These are phyloP conservation scores for Achlya flavicornis DNA, from an alignment of 2,888 invertebrate species.

Conservation along the genomic window DNA sequence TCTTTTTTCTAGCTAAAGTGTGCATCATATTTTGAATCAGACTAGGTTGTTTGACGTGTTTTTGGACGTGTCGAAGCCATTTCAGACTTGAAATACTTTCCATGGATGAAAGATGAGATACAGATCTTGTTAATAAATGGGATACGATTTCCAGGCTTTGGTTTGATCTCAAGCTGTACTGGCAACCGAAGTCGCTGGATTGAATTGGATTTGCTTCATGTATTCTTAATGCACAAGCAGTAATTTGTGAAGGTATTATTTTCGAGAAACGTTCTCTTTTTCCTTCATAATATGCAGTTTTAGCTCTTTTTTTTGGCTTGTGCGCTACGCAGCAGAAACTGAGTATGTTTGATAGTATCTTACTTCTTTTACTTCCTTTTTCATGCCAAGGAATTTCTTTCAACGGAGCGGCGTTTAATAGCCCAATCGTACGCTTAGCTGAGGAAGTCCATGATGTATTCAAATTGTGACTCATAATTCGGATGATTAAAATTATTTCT, in stretches of 20 bases:
- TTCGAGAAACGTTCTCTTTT: not conserved
- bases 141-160: conserved; percentile 58
- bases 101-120: conserved; percentile 41
- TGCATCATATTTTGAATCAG: conserved; percentile 42
- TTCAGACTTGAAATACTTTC: conserved; percentile 38
- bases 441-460: not conserved
- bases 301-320: conserved; percentile 24
- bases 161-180: conserved; percentile 49
- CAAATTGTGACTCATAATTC: conserved; percentile 5
- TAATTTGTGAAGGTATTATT: not conserved
- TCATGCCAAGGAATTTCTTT: conserved; percentile 22
- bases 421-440: conserved; percentile 35
- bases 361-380: conserved; percentile 27
- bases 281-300: not conserved
- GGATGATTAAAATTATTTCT: not conserved
- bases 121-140: conserved; percentile 47
- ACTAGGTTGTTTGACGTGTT: conserved; percentile 32
- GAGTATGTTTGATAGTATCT: conserved; percentile 35
- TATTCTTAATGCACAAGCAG: conserved; percentile 16
- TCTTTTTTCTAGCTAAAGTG: conserved; percentile 47
- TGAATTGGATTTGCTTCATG: conserved; percentile 29
- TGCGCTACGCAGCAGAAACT: conserved; percentile 41
- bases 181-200: conserved; percentile 49
- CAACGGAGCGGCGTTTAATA: conserved; percentile 34
- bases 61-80: conserved; percentile 30